Base-by-base conservation (phyloP, 2,888 invertebrate genomes). In the Caenorhabditis panamensis region DNA sequence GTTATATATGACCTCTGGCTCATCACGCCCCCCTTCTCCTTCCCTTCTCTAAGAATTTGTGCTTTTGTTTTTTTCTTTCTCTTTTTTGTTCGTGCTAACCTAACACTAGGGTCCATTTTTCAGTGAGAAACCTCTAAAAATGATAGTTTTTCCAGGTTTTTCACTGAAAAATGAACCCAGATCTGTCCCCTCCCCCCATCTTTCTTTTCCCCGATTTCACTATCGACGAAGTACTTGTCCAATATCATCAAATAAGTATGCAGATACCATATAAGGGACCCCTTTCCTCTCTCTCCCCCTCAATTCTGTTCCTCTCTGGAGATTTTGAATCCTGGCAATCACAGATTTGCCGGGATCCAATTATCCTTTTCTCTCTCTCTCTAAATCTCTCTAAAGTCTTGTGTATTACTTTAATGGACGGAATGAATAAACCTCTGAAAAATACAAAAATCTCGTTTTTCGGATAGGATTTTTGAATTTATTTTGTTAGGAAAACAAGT, bases 381-480 rank as follows among this genome's bases (percentile, higher is more conserved):
- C 18, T 20, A 24, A 56, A 56, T 72, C 54, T 47, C 54, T 51
- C 49, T 49, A 28, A 62, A 73, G 49, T 71, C 44, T 72, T 63
- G 67, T 79, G 79, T 79, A 67, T 61, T 75, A 61, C 63, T 13
- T 58, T 71, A 69, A 80, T 66, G 80, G 75, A 75, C 69, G 69
- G 75, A 80, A 80, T 80, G 75, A 80, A 80, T 36, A 41, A 11
- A 41, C n/a, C n/a, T n/a, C 36, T 73, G 63, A 75, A 75, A 79
- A 62, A 20, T 22, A 18, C 59, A 41, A 58, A 54, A 56, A 28
- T 37, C 1, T 9, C 1, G 18, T 31, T 28, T 28, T 4, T 11
- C 28, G n/a, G n/a, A 28, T n/a, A n/a, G 28, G n/a, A n/a, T 16
- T 28, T n/a, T 11, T 2, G 9, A 22, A 51, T 2, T 2, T 11